These are phyloP conservation scores for Drymonia ruficornis DNA, from an alignment of 2,888 invertebrate genomes.

Conservation along the genomic window DNA sequence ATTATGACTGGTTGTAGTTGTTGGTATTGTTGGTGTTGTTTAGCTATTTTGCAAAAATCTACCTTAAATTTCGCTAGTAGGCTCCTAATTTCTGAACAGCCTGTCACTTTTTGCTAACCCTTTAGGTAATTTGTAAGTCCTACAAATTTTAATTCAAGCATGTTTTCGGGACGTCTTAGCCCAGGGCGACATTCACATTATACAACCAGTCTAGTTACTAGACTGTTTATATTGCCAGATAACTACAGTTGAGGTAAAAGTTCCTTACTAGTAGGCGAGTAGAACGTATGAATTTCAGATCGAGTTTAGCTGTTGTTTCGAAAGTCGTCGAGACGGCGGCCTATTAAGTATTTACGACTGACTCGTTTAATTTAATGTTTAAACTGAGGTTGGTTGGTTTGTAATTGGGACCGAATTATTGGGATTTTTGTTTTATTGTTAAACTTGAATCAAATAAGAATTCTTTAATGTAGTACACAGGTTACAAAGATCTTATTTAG, in stretches of 20 bases:
- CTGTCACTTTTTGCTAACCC: too few relatives aligned
- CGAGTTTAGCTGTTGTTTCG: conserved; percentile 39
- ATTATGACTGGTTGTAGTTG: too few relatives aligned
- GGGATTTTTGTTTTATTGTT: background rate
- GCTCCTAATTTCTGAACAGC: background rate
- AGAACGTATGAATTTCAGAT: conserved; percentile 47
- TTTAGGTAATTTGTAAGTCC: background rate
- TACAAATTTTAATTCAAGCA: background rate
- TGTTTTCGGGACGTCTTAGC: background rate
- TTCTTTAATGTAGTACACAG: too few relatives aligned
- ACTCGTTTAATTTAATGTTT: conserved; percentile 38
- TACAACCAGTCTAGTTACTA: too few relatives aligned
- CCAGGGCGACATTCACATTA: conserved; percentile 26
- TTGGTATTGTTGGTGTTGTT: too few relatives aligned
- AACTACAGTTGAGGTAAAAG: conserved; percentile 30
- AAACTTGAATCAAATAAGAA: too few relatives aligned
- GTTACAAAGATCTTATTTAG: too few relatives aligned
- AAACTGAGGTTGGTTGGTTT: conserved; percentile 29
- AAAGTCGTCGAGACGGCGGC: conserved; percentile 19
- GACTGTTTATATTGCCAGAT: conserved; percentile 32
- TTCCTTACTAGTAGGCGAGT: conserved; percentile 28
- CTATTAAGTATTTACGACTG: conserved; percentile 30
- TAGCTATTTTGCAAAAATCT: background rate
- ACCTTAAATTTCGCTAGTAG: background rate
- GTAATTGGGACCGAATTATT: conserved; percentile 20